Conservation (phyloP, 1,140 invertebrate genomes). For the Cephus cinctus region DNA sequence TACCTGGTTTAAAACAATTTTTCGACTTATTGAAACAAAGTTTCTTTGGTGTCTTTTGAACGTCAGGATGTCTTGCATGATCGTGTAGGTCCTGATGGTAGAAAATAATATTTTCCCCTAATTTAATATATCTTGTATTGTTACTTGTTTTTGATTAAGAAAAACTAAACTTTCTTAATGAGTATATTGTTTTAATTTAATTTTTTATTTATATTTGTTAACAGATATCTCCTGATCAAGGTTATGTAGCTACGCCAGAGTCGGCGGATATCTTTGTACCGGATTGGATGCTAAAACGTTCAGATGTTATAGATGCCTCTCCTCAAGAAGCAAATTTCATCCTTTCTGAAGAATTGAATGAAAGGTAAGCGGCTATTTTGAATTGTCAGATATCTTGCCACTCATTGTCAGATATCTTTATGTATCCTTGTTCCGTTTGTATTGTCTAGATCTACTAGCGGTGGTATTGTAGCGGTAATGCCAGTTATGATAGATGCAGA, state of each 20-base stretch:
- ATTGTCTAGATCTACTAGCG: neutral
- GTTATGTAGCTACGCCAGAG: conserved; percentile 20
- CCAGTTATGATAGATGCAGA: conserved; percentile 40
- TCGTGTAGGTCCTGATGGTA: neutral
- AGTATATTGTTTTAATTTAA: conserved; percentile 10
- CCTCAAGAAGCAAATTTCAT: conserved; percentile 1
- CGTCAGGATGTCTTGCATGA: neutral
- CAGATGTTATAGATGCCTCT: conserved; percentile 15
- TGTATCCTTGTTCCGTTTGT: neutral
- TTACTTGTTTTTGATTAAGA: conserved; percentile 2
- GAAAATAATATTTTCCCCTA: neutral
- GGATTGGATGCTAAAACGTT: conserved; percentile 16
- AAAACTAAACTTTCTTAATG: no score
- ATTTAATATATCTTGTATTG: neutral
- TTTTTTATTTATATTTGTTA: conserved; percentile 16
- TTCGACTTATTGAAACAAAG: neutral
- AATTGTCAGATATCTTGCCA: conserved; percentile 10
- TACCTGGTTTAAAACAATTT: neutral
- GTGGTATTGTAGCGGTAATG: conserved; percentile 18
- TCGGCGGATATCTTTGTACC: conserved; percentile 13
- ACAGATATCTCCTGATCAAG: conserved; percentile 25
- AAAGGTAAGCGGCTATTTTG: conserved; percentile 10
- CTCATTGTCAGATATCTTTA: conserved; percentile 3
- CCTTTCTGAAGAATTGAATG: neutral
- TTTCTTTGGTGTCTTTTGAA: conserved; percentile 6